Base-by-base conservation (phyloP, 2,797 vertebrate genomes). In the Myripristis murdjan region DNA sequence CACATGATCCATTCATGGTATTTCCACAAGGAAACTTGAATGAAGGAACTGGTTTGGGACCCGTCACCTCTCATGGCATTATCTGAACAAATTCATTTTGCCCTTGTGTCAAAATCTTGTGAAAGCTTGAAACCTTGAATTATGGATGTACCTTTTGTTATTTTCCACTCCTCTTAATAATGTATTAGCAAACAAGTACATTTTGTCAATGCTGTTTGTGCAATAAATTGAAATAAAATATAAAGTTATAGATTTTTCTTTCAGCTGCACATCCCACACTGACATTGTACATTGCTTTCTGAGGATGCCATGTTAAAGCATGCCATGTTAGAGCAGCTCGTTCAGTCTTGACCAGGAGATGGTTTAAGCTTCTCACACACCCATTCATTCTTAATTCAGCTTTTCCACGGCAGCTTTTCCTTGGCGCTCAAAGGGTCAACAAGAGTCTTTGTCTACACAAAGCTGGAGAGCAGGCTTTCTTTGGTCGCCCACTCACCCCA, bases 191-290 rank as follows among this genome's bases (percentile, higher is more conserved):
- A 85, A 79, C 41, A 41, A 88, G 61, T 92, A 91, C 83, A 88
- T 91, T 93, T 93, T 94, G 93, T 95, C 92, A 89, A 87, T 79
- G 89, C 90, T 93, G 87, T 93, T 94, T 94, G 93, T 95, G 94
- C 93, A 95, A 93, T 94, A 95, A 95, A 95, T 86, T 71, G 28
- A 90, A 87, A 83, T 89, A 84, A 90, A 89, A 83, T 49, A 79
- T 46, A 31, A 41, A 55, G 33, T 49, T 70, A 33, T 62, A 12
- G 18, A 28, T 67, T 33, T 1, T 15, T 24, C 53, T 33, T 62
- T 68, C 41, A 14, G 26, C 26, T 2, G 26, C n/a, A n/a, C n/a
- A 28, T 28, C 26, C 54, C 2, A 23, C n/a, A 4, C 14, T 47
- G 43, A 5, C 46, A n/a, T 28, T 28, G 6, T 18, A 18, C 6